Evolutionary conservation across 64 coral and sea anemone species (phyloP).

Genomic region (Montipora cactus): DNA sequence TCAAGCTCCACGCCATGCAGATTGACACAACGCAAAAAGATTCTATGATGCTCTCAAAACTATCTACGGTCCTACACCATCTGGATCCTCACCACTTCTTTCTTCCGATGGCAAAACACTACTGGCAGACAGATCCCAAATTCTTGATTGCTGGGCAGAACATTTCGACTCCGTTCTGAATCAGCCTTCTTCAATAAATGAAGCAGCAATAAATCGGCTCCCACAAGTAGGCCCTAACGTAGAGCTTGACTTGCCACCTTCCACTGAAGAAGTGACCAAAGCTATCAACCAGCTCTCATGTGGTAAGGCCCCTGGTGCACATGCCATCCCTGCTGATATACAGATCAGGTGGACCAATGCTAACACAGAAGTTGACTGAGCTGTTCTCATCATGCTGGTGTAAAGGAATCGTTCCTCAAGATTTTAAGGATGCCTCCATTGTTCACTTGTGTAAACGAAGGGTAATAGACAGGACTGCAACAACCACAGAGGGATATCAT

Average conservation of each 20-base stretch:
- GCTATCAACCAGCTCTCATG: constrained; percentile 23
- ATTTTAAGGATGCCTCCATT: constrained; percentile 27
- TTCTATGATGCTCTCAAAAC: constrained; percentile 39
- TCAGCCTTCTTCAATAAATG: background rate
- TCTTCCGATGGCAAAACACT: background rate
- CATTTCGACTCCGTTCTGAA: constrained; percentile 26
- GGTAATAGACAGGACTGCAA: background rate
- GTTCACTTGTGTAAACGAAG: constrained; percentile 30
- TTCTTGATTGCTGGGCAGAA: constrained; percentile 5
- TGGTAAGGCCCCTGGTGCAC: constrained; percentile 28
- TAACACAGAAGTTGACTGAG: background rate
- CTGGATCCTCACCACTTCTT: background rate
- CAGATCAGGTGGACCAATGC: constrained; percentile 2
- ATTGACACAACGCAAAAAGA: constrained; percentile 24
- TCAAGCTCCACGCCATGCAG: constrained; percentile 30
- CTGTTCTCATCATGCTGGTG: constrained; percentile 6
- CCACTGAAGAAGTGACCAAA: constrained; percentile 8
- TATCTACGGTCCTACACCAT: constrained; percentile 12
- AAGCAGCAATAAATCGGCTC: background rate
- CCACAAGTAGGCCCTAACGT: background rate
- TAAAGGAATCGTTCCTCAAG: background rate
- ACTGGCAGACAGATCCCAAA: background rate
- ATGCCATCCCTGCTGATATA: constrained; percentile 33
- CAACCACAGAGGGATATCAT: constrained; percentile 40
- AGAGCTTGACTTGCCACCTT: constrained; percentile 27